Evolutionary conservation across 2,888 invertebrate genomes (phyloP).

Genomic region (Thelaira solivaga): DNA sequence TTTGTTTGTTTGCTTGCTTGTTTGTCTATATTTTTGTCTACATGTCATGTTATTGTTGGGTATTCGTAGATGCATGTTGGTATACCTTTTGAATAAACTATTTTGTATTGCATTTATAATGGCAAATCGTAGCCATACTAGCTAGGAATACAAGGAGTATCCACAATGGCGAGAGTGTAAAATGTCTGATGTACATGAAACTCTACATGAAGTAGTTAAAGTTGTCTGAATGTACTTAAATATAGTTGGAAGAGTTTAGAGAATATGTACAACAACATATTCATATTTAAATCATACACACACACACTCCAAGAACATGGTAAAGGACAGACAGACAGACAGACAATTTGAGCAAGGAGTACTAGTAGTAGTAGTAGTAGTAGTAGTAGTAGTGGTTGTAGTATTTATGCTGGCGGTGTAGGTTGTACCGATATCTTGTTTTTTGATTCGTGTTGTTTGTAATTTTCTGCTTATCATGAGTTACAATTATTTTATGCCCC

Average conservation of each 20-base stretch:
- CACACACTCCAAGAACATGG: not conserved
- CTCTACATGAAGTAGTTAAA: slow-evolving; percentile 33
- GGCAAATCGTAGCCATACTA: not conserved
- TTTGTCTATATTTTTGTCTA: slow-evolving; percentile 8
- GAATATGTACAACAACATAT: slow-evolving; percentile 25
- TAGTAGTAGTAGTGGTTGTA: slow-evolving; percentile 36
- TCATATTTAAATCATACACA: not conserved
- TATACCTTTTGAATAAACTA: slow-evolving; percentile 34
- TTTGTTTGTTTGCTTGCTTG: not conserved
- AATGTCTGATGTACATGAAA: slow-evolving; percentile 20
- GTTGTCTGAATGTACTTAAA: not conserved
- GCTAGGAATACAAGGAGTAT: not conserved
- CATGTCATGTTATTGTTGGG: not conserved
- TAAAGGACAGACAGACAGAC: not conserved
- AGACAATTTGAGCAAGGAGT: no score
- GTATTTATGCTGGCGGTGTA: slow-evolving; percentile 54
- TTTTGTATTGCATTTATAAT: slow-evolving; percentile 47
- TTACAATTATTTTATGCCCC: slow-evolving; percentile 60
- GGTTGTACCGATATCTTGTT: slow-evolving; percentile 52
- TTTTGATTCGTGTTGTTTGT: slow-evolving; percentile 62
- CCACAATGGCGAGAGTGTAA: not conserved
- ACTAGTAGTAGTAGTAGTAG: no score
- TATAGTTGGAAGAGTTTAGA: not conserved
- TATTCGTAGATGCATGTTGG: not conserved
- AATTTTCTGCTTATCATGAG: slow-evolving; percentile 64